Evolutionary conservation across 1,140 invertebrate genomes (phyloP), one percentile per base, ranked within the genome.

Genomic region (Agraylea sexmaculata): DNA sequence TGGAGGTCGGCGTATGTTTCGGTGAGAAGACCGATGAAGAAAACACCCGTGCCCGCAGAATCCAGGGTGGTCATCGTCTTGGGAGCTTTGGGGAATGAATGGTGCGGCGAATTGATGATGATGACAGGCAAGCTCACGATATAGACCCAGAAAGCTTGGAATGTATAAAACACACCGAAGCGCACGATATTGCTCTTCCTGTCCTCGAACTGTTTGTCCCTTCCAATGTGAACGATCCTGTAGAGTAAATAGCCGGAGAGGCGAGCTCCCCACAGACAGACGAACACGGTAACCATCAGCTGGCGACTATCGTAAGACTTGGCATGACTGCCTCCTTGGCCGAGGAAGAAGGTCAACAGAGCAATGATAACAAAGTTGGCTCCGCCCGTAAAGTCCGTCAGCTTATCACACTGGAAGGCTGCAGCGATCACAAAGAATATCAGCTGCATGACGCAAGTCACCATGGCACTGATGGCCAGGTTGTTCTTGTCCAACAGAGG

Each of bases 141-240:
- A 51, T 84, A 89, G n/a, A 91, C 87, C 89, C 89, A 93, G 28
- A 91, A 62, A 28, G 86, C 87, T 83, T 92, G 87, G 62, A 92
- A 91, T 1, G 82, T 87, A 77, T 87, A 93, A 60, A 91, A 92
- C 1, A 88, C 78, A 16, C 83, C 86, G 59, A 89, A 91, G 47
- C 83, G 70, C 19, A 90, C 77, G 4, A 83, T 75, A 53, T 89
- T 91, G 45, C 83, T 84, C 42, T 82, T 74, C 43, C 82, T 81
- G 62, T 91, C 87, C 54, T 90, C 85, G 57, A 92, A 92, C 51
- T 86, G 74, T 49, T 87, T 86, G 58, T 93, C 87, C 52, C 87
- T 73, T 11, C 88, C 88, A 47, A 91, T 83, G 64, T 87, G 86
- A 19, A 90, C 70, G 43, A 91, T 88, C 45, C 89, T 71, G 58